Conservation (phyloP, 2,113 vertebrate species). For the Cygnus buccinator region DNA sequence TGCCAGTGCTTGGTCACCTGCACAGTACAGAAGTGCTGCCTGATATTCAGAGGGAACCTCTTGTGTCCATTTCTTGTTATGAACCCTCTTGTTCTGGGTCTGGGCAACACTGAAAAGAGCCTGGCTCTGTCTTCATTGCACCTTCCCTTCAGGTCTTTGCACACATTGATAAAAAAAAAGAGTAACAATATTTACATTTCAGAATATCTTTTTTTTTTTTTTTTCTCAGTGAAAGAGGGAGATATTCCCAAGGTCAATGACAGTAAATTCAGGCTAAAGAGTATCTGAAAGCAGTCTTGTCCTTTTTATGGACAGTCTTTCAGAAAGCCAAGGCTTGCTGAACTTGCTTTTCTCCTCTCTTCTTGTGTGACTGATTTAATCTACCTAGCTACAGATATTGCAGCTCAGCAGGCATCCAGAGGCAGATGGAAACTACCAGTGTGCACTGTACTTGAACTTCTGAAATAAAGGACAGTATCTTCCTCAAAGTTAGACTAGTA, state of each 20-base stretch:
- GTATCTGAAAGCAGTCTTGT: neutral
- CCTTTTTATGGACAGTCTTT: neutral
- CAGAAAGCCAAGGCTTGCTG: neutral
- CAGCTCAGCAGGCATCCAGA: conserved; percentile 33
- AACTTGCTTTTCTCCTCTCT: neutral
- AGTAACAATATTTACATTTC: neutral
- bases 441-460: neutral
- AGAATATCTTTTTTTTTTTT: neutral
- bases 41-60: too few relatives aligned
- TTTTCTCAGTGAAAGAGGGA: neutral
- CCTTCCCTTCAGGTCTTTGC: neutral
- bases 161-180: neutral
- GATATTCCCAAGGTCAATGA: neutral
- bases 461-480: conserved; percentile 1
- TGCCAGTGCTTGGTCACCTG: neutral
- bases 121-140: neutral
- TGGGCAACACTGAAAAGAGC: neutral
- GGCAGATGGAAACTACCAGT: neutral
- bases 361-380: conserved; percentile 19
- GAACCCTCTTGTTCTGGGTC: neutral
- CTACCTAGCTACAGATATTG: neutral
- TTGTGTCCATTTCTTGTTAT: too few relatives aligned
- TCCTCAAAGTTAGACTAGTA: neutral
- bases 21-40: neutral
- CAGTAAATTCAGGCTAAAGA: neutral